Evolutionary conservation across 1,140 invertebrate genomes (phyloP).

Genomic region (Brachionus asplanchnoidis): DNA sequence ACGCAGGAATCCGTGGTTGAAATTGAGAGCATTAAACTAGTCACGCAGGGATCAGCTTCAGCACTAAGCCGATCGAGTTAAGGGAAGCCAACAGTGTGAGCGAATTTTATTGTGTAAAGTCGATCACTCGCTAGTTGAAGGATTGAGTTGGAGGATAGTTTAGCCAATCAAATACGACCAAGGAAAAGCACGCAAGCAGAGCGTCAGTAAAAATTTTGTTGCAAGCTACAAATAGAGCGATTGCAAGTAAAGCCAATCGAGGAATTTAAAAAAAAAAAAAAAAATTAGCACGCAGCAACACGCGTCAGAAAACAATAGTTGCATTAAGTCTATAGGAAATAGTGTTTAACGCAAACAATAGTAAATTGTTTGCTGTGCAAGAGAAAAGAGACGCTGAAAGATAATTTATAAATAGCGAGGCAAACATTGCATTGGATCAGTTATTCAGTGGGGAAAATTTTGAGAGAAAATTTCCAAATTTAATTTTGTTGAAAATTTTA

Average conservation of each 20-base stretch:
- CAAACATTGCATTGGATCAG: not conserved
- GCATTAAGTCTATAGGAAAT: not conserved
- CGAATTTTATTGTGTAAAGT: not conserved
- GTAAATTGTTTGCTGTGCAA: not conserved
- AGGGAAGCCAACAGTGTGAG: not conserved
- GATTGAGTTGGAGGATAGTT: not conserved
- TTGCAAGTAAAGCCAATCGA: not conserved
- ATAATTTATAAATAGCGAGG: not conserved
- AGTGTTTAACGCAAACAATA: not conserved
- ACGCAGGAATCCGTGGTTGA: not conserved
- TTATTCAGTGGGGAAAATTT: not conserved
- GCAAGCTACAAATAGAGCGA: not conserved
- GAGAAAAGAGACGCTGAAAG: not conserved
- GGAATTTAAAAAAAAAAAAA: not conserved
- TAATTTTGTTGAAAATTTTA: not conserved
- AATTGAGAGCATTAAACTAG: not conserved
- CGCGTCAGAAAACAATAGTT: not conserved
- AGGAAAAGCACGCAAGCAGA: not conserved
- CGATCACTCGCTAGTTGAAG: not conserved
- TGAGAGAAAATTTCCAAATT: not conserved
- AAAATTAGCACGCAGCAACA: not conserved
- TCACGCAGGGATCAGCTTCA: not conserved
- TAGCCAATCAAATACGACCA: not conserved
- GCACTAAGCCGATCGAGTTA: not conserved
- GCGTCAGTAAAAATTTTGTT: not conserved